Evolutionary conservation across 2,888 invertebrate genomes (phyloP).

Genomic region (Sturmia bella): DNA sequence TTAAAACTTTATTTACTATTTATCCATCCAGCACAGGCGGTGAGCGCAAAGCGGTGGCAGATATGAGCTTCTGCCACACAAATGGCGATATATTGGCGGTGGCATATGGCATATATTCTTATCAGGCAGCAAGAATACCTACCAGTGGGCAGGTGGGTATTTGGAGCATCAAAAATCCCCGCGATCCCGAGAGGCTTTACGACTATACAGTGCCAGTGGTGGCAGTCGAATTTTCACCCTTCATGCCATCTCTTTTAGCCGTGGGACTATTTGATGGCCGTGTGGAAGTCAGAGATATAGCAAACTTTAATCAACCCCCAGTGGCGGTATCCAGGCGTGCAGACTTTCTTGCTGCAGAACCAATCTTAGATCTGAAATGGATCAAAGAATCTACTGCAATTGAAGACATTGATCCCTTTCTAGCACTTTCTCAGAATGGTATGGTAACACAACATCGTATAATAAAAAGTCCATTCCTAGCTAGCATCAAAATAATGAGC

Average conservation of each 20-base stretch:
- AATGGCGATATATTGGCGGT: slow-evolving; percentile 89
- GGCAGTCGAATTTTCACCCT: slow-evolving; percentile 86
- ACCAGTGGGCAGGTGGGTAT: slow-evolving; percentile 86
- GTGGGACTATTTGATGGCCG: slow-evolving; percentile 89
- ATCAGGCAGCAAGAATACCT: slow-evolving; percentile 82
- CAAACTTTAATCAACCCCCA: slow-evolving; percentile 82
- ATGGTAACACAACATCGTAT: slow-evolving; percentile 84
- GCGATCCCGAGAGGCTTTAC: slow-evolving; percentile 88
- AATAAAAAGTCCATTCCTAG: slow-evolving; percentile 84
- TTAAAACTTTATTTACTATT: slow-evolving; percentile 86
- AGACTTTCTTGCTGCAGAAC: slow-evolving; percentile 85
- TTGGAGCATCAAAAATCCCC: slow-evolving; percentile 92
- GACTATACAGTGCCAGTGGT: slow-evolving; percentile 86
- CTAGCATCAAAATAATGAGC: slow-evolving; percentile 86
- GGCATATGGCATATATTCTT: slow-evolving; percentile 87
- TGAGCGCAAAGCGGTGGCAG: slow-evolving; percentile 83
- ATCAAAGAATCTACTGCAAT: slow-evolving; percentile 76
- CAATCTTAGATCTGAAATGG: slow-evolving; percentile 87
- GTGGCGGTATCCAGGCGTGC: slow-evolving; percentile 84
- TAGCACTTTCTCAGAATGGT: slow-evolving; percentile 86
- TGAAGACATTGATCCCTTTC: slow-evolving; percentile 83
- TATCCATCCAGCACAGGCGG: slow-evolving; percentile 81
- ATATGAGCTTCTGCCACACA: slow-evolving; percentile 85
- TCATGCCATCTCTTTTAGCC: slow-evolving; percentile 87
- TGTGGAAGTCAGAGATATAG: slow-evolving; percentile 87